phyloP scores from a whole-genome alignment of 1,140 invertebrate genomes.

The Subanguina moxae region DNA sequence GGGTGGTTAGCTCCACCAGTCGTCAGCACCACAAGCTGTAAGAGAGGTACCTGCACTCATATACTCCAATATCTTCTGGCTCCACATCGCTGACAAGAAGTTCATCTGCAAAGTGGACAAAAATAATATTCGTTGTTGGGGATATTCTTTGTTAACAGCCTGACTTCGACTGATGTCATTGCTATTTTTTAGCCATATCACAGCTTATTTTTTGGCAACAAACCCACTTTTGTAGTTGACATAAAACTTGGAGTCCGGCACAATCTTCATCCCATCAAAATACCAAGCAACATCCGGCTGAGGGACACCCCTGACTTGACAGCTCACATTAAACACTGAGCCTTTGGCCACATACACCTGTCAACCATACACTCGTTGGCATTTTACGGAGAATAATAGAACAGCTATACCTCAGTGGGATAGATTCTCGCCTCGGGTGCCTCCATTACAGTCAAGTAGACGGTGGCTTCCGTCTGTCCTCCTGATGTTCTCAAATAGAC shows the following conservation, averaged over 20 bases:
- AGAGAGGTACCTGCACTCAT: conserved; percentile 61
- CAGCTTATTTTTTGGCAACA: too few relatives aligned
- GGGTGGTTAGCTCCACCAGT: too few relatives aligned
- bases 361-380: too few relatives aligned
- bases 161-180: too few relatives aligned
- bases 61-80: conserved; percentile 61
- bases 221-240: conserved; percentile 50
- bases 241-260: conserved; percentile 43
- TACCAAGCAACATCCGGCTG: conserved; percentile 50
- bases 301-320: conserved; percentile 41
- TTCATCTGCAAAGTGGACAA: conserved; percentile 30
- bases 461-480: conserved; percentile 43
- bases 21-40: too few relatives aligned
- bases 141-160: too few relatives aligned
- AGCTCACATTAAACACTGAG: conserved; percentile 41
- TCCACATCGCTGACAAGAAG: conserved; percentile 54
- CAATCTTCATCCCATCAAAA: conserved; percentile 38
- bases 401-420: conserved; percentile 38
- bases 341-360: conserved; percentile 30
- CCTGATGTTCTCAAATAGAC: conserved; percentile 33
- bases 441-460: conserved; percentile 40
- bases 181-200: too few relatives aligned
- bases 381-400: too few relatives aligned
- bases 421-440: conserved; percentile 36
- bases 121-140: too few relatives aligned